phyloP scores from a whole-genome alignment of 2,797 vertebrate species.

The Uromys caudimaculatus region DNA sequence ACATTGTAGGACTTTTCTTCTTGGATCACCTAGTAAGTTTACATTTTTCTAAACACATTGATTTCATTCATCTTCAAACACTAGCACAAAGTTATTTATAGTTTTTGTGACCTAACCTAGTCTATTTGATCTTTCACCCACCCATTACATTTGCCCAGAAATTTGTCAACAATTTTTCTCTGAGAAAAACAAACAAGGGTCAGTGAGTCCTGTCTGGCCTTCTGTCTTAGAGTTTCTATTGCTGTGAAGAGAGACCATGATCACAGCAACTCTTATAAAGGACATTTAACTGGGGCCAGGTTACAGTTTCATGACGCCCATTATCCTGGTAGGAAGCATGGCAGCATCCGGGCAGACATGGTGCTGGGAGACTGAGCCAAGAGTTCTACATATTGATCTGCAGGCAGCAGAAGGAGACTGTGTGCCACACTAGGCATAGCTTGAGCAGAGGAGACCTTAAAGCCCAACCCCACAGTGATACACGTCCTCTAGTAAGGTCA shows the following conservation, averaged over 20 bases:
- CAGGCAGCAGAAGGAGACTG: neutral
- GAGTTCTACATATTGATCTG: neutral
- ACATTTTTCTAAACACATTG: slow-evolving; percentile 5
- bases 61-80: slow-evolving; percentile 38
- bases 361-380: neutral
- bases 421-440: neutral
- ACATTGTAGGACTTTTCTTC: neutral
- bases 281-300: neutral
- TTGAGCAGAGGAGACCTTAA: neutral
- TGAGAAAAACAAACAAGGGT: neutral
- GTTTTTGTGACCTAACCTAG: neutral
- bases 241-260: neutral
- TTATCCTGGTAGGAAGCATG: neutral
- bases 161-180: neutral
- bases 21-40: slow-evolving; percentile 7
- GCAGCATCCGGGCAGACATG: neutral
- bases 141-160: neutral
- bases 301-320: neutral
- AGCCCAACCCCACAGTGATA: neutral
- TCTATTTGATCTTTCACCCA: neutral
- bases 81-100: neutral
- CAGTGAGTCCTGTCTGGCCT: neutral
- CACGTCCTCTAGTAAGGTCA: neutral
- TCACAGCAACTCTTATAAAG: neutral
- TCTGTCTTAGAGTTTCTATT: neutral